These are phyloP conservation scores for Amblyornis subalaris DNA, from an alignment of 2,113 vertebrate genomes.

Conservation along the genomic window DNA sequence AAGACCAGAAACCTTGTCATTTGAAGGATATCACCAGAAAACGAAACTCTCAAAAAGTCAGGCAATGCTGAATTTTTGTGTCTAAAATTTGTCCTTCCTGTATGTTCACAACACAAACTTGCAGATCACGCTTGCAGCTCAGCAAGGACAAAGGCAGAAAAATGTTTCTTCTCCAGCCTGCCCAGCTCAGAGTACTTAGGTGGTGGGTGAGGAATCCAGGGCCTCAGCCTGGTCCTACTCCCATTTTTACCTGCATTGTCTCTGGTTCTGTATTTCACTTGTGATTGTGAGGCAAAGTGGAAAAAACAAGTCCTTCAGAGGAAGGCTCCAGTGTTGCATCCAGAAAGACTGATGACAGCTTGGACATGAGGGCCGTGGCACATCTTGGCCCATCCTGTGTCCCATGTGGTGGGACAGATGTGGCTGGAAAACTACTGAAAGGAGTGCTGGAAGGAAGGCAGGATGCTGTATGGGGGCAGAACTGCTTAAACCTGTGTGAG, in stretches of 20 bases:
- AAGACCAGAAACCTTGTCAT: neutral
- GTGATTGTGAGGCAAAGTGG: neutral
- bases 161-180: neutral
- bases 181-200: neutral
- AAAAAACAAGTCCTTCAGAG: neutral
- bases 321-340: neutral
- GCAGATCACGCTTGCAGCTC: neutral
- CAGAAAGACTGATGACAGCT: neutral
- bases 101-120: neutral
- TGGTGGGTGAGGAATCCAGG: neutral
- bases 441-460: neutral
- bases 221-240: neutral
- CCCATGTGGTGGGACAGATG: neutral
- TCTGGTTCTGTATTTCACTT: neutral
- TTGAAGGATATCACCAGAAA: neutral
- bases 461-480: neutral
- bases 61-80: neutral
- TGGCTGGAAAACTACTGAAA: neutral
- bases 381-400: neutral
- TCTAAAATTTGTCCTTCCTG: neutral
- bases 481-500: neutral
- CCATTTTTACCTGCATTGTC: neutral
- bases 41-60: neutral
- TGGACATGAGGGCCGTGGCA: rapidly evolving
- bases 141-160: neutral